These are phyloP conservation scores for Melinaea marsaeus DNA, from an alignment of 2,888 invertebrate genomes.

Conservation along the genomic window DNA sequence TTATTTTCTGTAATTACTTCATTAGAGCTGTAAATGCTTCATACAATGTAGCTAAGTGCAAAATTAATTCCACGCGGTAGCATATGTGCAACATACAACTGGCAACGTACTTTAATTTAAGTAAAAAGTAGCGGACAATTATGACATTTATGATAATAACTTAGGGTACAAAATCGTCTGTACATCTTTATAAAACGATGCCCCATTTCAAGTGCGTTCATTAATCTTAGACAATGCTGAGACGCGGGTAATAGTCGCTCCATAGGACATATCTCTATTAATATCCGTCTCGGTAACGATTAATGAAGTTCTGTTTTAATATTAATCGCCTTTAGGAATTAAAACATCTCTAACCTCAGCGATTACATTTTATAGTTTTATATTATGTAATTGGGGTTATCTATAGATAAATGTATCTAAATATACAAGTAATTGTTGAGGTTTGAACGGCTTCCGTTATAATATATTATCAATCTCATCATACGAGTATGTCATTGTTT, in stretches of 20 bases:
- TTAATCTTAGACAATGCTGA: slow-evolving; percentile 26
- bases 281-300: background rate
- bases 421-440: too few relatives aligned
- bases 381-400: too few relatives aligned
- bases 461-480: background rate
- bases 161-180: background rate
- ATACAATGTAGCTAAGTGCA: slow-evolving; percentile 16
- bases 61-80: slow-evolving; percentile 16
- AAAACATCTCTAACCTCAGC: too few relatives aligned
- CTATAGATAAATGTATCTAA: too few relatives aligned
- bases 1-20: slow-evolving; percentile 11
- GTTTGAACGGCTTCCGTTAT: background rate
- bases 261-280: slow-evolving; percentile 1
- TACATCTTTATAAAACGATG: background rate
- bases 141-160: background rate
- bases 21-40: slow-evolving; percentile 11
- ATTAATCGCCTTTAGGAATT: background rate
- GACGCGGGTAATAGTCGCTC: background rate
- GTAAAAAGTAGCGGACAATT: background rate
- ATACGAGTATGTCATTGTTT: background rate
- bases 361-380: too few relatives aligned
- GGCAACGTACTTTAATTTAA: background rate
- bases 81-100: slow-evolving; percentile 3
- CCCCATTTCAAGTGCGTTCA: slow-evolving; percentile 18
- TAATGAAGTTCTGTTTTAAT: background rate